phyloP scores from a whole-genome alignment of 1,140 invertebrate species.

The Cryptotermes secundus region DNA sequence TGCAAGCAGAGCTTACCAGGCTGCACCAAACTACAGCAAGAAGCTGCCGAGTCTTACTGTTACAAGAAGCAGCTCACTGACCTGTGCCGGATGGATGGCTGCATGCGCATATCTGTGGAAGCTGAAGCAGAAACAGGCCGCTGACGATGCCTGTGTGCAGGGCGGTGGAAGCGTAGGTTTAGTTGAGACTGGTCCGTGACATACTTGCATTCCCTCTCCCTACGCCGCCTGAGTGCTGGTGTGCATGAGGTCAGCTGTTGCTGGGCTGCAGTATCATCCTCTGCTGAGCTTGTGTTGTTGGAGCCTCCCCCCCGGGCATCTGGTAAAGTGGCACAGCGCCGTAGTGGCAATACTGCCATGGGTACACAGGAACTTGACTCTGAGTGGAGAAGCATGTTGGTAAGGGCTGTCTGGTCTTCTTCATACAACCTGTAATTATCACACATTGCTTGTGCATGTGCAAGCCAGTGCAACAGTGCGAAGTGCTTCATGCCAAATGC shows the following conservation, averaged over 20 bases:
- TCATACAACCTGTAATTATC: background rate
- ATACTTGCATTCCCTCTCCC: slow-evolving; percentile 67
- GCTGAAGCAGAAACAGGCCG: slow-evolving; percentile 8
- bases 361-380: background rate
- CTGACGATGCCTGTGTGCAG: slow-evolving; percentile 48
- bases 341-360: slow-evolving; percentile 36
- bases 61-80: background rate
- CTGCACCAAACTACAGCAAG: background rate
- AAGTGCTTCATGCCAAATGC: background rate
- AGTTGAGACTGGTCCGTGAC: slow-evolving; percentile 71
- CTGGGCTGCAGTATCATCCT: slow-evolving; percentile 42
- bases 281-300: slow-evolving; percentile 48
- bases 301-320: slow-evolving; percentile 44
- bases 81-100: slow-evolving; percentile 12
- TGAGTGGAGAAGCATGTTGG: background rate
- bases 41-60: background rate
- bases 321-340: slow-evolving; percentile 49
- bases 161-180: slow-evolving; percentile 69
- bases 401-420: background rate
- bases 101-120: background rate
- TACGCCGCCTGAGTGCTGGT: slow-evolving; percentile 56
- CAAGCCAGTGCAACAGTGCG: no score
- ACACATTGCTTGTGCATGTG: background rate
- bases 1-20: background rate
- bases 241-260: slow-evolving; percentile 55